phyloP scores from a whole-genome alignment of 2,797 vertebrate species.

The Oceanodroma leucorhoa region DNA sequence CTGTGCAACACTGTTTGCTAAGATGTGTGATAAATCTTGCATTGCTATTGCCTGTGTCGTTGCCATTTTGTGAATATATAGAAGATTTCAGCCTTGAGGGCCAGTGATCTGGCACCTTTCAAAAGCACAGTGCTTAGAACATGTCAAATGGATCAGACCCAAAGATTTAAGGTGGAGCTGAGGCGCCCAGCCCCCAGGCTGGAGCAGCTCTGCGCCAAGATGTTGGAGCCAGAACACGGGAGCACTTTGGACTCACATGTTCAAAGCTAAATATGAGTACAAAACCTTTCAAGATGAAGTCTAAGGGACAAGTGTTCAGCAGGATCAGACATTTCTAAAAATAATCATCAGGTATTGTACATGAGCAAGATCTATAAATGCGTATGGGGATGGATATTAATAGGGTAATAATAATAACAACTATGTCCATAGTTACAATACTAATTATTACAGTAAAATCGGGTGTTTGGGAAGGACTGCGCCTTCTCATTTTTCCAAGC shows the following conservation, averaged over 20 bases:
- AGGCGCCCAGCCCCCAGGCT: neutral
- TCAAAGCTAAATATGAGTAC: neutral
- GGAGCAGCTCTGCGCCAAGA: neutral
- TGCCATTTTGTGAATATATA: neutral
- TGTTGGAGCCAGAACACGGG: neutral
- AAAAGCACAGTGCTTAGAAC: neutral
- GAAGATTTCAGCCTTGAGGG: neutral
- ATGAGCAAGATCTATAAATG: neutral
- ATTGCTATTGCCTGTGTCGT: neutral
- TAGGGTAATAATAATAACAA: neutral
- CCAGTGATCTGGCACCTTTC: neutral
- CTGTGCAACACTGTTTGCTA: neutral
- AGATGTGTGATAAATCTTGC: neutral
- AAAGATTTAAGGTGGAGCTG: neutral
- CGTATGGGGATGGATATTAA: rapidly evolving
- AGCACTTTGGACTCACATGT: neutral
- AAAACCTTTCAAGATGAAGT: neutral
- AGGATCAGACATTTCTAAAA: neutral
- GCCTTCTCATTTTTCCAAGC: neutral
- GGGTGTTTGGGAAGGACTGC: neutral
- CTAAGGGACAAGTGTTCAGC: neutral
- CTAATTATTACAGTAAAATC: neutral
- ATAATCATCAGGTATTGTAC: neutral
- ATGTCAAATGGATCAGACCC: neutral
- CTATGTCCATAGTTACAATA: neutral